Base-by-base conservation (phyloP, 1,140 invertebrate species). In the Drosophila athabasca region DNA sequence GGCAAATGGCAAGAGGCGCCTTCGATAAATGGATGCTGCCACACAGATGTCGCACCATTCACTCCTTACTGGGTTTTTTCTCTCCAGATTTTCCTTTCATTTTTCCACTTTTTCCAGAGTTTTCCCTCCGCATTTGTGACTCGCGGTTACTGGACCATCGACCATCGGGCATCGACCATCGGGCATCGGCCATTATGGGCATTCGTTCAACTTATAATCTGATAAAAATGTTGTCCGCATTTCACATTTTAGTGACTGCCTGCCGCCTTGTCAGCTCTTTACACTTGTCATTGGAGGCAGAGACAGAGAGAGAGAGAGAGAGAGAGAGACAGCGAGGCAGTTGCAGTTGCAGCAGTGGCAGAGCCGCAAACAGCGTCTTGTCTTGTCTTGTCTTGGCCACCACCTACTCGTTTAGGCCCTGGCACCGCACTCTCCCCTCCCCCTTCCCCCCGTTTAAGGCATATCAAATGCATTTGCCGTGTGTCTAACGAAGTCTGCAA, bases 401-500 rank as follows among this genome's bases (percentile, higher is more conserved):
- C 72, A 17, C 44, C 64, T 73, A 68, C 50, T 45, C 35, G 35
- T 39, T 39, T 39, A 4, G 39, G 49, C 61, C 39, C 24, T 35
- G 15, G 1, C 24, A 19, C 48, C 24, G 11, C 39, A 9, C 11
- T 9, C 43, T 26, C 39, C 45, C 71, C 17, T 19, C 17, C 17
- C 17, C 17, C 17, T 1, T 19, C 17, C 3, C 11, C 73, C 83
- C 83, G 83, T 88, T 88, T 88, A 88, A 88, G 83, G 83, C 83
- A 88, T 88, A 88, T 88, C 83, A 88, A 88, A 88, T 88, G 71
- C 83, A 89, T 88, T 88, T 87, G 84, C 35, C 88, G 84, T 88
- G 83, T 88, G 83, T 83, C 83, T 88, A 88, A 88, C 83, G 83
- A 88, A 88, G 83, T 88, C 84, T 82, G 84, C 83, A 88, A 88